Conservation (phyloP, 2,888 invertebrate species). For the Phania funesta region DNA sequence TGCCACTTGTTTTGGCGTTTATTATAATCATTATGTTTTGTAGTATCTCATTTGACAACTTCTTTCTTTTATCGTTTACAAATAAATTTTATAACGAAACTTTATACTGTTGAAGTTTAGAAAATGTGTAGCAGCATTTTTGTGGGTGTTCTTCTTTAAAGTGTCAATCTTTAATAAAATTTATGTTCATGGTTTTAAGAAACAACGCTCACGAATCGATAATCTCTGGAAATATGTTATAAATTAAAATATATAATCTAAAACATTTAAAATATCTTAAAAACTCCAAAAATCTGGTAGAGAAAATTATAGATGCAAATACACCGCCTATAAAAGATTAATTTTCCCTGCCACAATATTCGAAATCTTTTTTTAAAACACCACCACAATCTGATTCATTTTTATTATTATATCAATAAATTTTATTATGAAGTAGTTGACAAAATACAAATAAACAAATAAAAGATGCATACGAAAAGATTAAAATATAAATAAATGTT, state of each 20-base stretch:
- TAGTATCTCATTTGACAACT: too few species aligned
- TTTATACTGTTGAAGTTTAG: constrained; percentile 47
- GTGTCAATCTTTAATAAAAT: constrained; percentile 55
- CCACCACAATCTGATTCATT: constrained; percentile 2
- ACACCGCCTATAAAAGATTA: constrained; percentile 14
- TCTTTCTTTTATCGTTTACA: too few species aligned
- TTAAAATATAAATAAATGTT: constrained; percentile 43
- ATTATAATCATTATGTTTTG: neutral
- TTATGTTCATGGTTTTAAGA: constrained; percentile 41
- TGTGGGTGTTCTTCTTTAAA: constrained; percentile 59
- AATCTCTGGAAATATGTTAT: constrained; percentile 21
- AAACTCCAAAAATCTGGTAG: neutral
- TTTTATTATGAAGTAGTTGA: constrained; percentile 68
- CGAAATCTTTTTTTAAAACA: constrained; percentile 16
- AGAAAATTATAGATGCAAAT: constrained; percentile 26
- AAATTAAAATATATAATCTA: constrained; percentile 43
- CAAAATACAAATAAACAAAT: constrained; percentile 68
- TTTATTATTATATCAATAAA: constrained; percentile 56
- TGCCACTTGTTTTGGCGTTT: neutral
- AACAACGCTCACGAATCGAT: constrained; percentile 39
- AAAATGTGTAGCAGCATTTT: neutral
- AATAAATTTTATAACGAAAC: too few species aligned
- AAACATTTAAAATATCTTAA: constrained; percentile 11
- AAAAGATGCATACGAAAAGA: constrained; percentile 59
- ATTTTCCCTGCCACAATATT: constrained; percentile 31